A percentile compares a stretch with the other conserved stretches of the same genome.
Evolutionary conservation across 2,888 invertebrate species (phyloP).

Genomic region (Meteorus colon): DNA sequence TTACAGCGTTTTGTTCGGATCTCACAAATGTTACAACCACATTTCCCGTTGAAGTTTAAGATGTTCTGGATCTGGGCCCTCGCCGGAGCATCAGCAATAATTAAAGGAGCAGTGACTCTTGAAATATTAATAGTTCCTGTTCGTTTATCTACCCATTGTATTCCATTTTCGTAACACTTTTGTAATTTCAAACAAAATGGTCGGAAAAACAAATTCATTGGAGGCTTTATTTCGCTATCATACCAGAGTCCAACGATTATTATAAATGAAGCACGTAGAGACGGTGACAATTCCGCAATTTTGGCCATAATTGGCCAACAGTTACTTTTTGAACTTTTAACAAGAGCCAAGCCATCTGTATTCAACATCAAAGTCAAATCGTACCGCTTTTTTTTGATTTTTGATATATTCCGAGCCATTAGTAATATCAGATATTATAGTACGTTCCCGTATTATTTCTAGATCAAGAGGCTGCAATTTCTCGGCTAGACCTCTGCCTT

Average conservation of each 20-base stretch:
- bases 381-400: slow-evolving; percentile 34
- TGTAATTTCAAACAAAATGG: slow-evolving; percentile 43
- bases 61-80: slow-evolving; percentile 49
- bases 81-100: slow-evolving; percentile 48
- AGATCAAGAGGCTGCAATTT: slow-evolving; percentile 25
- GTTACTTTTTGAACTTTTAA: slow-evolving; percentile 47
- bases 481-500: slow-evolving; percentile 18
- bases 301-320: slow-evolving; percentile 48
- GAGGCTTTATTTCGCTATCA: slow-evolving; percentile 40
- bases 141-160: slow-evolving; percentile 42
- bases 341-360: slow-evolving; percentile 46
- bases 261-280: slow-evolving; percentile 38
- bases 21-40: slow-evolving; percentile 50
- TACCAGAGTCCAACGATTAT: slow-evolving; percentile 44
- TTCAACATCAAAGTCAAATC: slow-evolving; percentile 45
- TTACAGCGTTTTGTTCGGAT: slow-evolving; percentile 37
- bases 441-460: not conserved
- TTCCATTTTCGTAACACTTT: slow-evolving; percentile 41
- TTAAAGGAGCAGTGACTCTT: slow-evolving; percentile 41
- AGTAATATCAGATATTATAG: slow-evolving; percentile 33
- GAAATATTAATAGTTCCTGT: slow-evolving; percentile 28
- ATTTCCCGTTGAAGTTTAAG: slow-evolving; percentile 45
- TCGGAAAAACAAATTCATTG: slow-evolving; percentile 45
- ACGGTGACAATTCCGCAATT: slow-evolving; percentile 45
- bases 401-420: slow-evolving; percentile 32